Evolutionary conservation across 2,888 invertebrate species (phyloP), one percentile per base, ranked within the genome.

Genomic region (Rhodophaea formosa): DNA sequence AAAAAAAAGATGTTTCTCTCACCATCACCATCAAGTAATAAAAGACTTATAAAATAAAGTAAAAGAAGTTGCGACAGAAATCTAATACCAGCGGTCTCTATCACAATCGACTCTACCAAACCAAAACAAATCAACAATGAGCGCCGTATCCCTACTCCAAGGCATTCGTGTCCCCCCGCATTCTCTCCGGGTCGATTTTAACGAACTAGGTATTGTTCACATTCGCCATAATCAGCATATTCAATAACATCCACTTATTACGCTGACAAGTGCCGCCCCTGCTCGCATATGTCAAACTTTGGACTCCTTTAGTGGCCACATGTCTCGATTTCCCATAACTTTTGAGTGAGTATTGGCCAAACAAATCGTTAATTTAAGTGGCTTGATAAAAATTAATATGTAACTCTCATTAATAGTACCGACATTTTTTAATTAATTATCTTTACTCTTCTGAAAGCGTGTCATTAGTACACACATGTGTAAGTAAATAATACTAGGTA

Each of bases 171-270:
- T 70, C 54, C 65, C 57, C 65, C 60, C 59, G 52, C 58, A 64
- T 63, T 64, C 57, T 62, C 62, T 59, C 61, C 66, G 72, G 78
- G 75, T 77, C 70, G 75, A 73, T 77, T 84, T 83, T 87, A 86
- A 86, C 77, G 81, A 88, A 86, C 81, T 79, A 81, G 69, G 73
- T 78, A 84, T 85, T 82, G 84, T 84, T 71, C 66, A 66, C 73
- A 71, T 70, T 75, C 68, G 68, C 75, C 10, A 35, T 83, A 82
- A 89, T 88, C 84, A 88, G 76, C 81, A 82, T 86, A 88, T 88
- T 87, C 84, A 84, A 82, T 86, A 79, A 77, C 81, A 84, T 72
- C 77, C 80, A 81, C 79, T 81, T 80, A 80, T 77, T 80, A 77
- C 79, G 80, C 75, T 76, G 76, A 82, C 83, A 84, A 86, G 80